Evolutionary conservation across 1,140 invertebrate genomes (phyloP).

Genomic region (Geopemphigus sp.): DNA sequence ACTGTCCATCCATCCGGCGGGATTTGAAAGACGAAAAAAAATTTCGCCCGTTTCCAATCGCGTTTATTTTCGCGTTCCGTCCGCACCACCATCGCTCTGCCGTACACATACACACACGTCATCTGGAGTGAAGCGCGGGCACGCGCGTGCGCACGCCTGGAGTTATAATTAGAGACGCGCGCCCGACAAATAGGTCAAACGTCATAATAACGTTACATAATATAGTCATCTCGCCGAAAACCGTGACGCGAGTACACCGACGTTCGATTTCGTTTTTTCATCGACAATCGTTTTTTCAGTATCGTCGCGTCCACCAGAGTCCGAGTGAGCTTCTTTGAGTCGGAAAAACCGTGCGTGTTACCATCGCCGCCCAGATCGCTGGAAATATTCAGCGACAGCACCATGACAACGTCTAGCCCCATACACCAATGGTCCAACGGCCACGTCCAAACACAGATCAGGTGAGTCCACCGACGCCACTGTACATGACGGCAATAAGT

Average conservation of each 20-base stretch:
- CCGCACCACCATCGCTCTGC: too few species aligned
- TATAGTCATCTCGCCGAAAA: background rate
- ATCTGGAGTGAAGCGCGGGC: constrained; percentile 37
- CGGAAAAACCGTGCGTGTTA: constrained; percentile 69
- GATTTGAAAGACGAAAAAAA: background rate
- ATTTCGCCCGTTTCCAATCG: background rate
- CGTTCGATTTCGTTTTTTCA: background rate
- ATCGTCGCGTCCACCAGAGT: constrained; percentile 60
- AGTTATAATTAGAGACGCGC: constrained; percentile 46
- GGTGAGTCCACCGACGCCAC: background rate
- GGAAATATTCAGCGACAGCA: constrained; percentile 57
- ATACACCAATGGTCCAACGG: constrained; percentile 53
- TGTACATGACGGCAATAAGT: too few species aligned
- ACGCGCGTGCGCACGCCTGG: constrained; percentile 16
- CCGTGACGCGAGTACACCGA: background rate
- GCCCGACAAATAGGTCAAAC: constrained; percentile 43
- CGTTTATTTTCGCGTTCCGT: constrained; percentile 43
- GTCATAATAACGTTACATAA: background rate
- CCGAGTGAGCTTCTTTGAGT: constrained; percentile 76
- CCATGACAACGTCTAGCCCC: constrained; percentile 58
- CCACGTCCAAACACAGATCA: constrained; percentile 54
- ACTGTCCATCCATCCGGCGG: constrained; percentile 16
- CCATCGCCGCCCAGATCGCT: constrained; percentile 62
- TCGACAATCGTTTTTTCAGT: constrained; percentile 37
- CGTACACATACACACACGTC: too few species aligned